Evolutionary conservation across 2,113 vertebrate genomes (phyloP), one percentile per base, ranked within the genome.

Genomic region (Ptyas mucosa): DNA sequence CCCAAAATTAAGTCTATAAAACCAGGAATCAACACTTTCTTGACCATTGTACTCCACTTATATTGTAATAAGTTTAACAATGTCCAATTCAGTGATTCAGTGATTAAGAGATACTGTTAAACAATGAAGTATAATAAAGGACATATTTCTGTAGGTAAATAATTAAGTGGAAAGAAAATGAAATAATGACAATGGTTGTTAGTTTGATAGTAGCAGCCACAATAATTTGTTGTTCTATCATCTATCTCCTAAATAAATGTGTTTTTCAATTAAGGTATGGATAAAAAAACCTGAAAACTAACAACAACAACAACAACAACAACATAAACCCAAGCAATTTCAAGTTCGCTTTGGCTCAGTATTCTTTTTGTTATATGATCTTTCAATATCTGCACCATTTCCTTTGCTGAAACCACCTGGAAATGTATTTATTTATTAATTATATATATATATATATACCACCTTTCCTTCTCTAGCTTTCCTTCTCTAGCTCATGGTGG

Each of bases 361-460:
- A 90, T 95, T 97, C 93, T 95, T 93, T 93, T 87, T 90, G 49
- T 93, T 91, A 4, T 88, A 89, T 34, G 88, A 23, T 55, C 12
- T 75, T 23, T 86, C 55, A 61, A 61, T 90, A 52, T 24, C 55
- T 29, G 57, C 46, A 95, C 51, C 34, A 23, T 89, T 81, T 46
- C 12, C 55, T 26, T 90, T 91, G 75, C 24, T 54, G 43, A 89
- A 39, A 20, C n/a, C 34, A 14, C 26, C n/a, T 88, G 64, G 39
- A 88, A 75, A 92, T 8, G 1, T 39, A 81, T 64, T 14, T 29
- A 64, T 64, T 64, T 29, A 29, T 81, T 75, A 14, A 64, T 29
- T 69, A 69, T 0, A n/a, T n/a, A 52, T n/a, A n/a, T n/a, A n/a
- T n/a, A n/a, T 34, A 75, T 75, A 75, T 34, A 75, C 64, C 64